Percentiles rank a stretch among this genome's conserved stretches.
Evolutionary conservation across 1,140 invertebrate species (phyloP).

Genomic region (Harpegnathos saltator): DNA sequence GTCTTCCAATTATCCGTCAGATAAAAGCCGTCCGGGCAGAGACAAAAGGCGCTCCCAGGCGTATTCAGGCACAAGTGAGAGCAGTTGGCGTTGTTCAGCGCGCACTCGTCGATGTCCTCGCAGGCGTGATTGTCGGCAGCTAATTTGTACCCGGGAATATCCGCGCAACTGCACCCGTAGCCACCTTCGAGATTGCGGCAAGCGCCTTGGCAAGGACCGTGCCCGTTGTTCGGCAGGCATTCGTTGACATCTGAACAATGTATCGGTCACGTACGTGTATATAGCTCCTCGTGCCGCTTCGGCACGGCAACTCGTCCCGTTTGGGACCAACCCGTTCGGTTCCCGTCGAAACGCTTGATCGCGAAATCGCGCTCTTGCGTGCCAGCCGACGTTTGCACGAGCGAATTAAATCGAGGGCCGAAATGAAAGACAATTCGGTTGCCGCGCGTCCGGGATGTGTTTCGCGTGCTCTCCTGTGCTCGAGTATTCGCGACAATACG

Average conservation of each 20-base stretch:
- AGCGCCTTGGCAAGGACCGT: conserved; percentile 89
- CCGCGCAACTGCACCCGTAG: conserved; percentile 88
- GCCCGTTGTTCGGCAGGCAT: conserved; percentile 88
- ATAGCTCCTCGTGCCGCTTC: too few relatives aligned
- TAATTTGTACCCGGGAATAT: conserved; percentile 87
- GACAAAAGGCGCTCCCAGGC: conserved; percentile 87
- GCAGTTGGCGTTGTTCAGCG: conserved; percentile 86
- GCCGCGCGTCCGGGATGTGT: too few relatives aligned
- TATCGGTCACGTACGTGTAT: not conserved
- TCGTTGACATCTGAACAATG: conserved; percentile 87
- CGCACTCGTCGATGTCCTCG: conserved; percentile 89
- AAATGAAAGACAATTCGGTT: too few relatives aligned
- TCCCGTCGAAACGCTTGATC: too few relatives aligned
- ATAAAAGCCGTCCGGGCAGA: conserved; percentile 87
- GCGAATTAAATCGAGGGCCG: too few relatives aligned
- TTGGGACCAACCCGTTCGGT: too few relatives aligned
- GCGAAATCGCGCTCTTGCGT: too few relatives aligned
- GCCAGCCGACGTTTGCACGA: too few relatives aligned
- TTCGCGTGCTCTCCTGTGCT: too few relatives aligned
- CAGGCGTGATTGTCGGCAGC: conserved; percentile 86
- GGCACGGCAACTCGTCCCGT: too few relatives aligned
- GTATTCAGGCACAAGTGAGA: conserved; percentile 88
- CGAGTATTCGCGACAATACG: too few relatives aligned
- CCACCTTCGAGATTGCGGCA: conserved; percentile 89
- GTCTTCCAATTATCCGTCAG: conserved; percentile 86